These are phyloP conservation scores for Molossus molossus DNA, from an alignment of 2,797 vertebrate species.

Conservation along the genomic window DNA sequence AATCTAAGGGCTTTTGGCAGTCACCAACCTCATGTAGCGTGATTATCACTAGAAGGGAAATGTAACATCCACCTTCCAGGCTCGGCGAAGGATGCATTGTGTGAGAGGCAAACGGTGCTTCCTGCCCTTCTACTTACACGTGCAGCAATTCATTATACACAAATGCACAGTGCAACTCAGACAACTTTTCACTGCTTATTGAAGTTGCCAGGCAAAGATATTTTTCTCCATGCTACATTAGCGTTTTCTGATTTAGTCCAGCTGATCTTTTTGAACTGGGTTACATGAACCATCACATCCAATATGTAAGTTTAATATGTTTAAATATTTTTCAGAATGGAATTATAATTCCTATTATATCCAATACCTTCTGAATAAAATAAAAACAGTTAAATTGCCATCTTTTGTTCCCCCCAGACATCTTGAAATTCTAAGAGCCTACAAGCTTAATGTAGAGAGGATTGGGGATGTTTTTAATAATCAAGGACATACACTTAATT, in stretches of 20 bases:
- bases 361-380: constrained; percentile 43
- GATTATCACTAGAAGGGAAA: constrained; percentile 26
- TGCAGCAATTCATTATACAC: constrained; percentile 6
- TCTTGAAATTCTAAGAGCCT: constrained; percentile 20
- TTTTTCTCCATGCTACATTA: constrained; percentile 18
- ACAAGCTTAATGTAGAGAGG: background rate
- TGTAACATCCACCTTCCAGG: background rate
- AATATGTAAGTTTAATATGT: constrained; percentile 14
- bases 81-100: background rate
- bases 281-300: constrained; percentile 17
- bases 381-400: background rate
- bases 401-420: background rate
- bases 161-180: background rate
- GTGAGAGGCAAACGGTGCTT: background rate
- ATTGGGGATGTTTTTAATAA: background rate
- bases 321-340: constrained; percentile 41
- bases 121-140: background rate
- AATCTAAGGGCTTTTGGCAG: constrained; percentile 7
- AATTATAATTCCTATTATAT: background rate
- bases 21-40: background rate
- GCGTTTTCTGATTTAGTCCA: constrained; percentile 61
- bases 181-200: constrained; percentile 42
- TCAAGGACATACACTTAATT: background rate
- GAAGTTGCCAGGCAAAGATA: constrained; percentile 37
- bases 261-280: constrained; percentile 54